These are phyloP conservation scores for Geococcyx californianus DNA, from an alignment of 2,113 vertebrate genomes.

Conservation along the genomic window DNA sequence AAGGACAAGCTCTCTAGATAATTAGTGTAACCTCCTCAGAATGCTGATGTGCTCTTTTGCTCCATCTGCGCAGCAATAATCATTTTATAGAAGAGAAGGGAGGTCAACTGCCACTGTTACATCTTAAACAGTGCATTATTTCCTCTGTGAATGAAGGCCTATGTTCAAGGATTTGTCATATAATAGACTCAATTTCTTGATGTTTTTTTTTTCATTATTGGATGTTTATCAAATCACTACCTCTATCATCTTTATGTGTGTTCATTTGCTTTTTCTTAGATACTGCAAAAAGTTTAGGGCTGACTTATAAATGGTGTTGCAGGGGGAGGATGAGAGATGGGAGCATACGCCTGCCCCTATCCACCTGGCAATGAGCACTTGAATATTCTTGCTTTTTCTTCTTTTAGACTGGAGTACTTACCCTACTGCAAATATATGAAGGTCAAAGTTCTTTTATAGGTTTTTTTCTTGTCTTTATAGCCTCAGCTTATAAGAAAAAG, in stretches of 20 bases:
- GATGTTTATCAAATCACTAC: neutral
- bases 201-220: neutral
- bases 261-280: neutral
- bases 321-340: neutral
- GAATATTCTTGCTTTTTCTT: neutral
- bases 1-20: neutral
- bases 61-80: neutral
- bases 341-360: fast-evolving
- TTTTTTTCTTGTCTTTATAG: neutral
- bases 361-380: fast-evolving
- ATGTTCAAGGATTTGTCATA: neutral
- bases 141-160: neutral
- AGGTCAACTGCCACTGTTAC: neutral
- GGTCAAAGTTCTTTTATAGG: neutral
- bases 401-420: neutral
- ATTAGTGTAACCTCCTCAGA: neutral
- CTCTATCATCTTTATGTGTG: neutral
- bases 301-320: neutral
- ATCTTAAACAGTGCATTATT: neutral
- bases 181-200: neutral
- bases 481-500: neutral
- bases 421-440: neutral
- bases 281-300: neutral
- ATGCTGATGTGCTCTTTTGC: neutral
- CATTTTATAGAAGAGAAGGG: neutral